phyloP scores from a whole-genome alignment of 2,888 invertebrate genomes.

The Enchytraeus crypticus region DNA sequence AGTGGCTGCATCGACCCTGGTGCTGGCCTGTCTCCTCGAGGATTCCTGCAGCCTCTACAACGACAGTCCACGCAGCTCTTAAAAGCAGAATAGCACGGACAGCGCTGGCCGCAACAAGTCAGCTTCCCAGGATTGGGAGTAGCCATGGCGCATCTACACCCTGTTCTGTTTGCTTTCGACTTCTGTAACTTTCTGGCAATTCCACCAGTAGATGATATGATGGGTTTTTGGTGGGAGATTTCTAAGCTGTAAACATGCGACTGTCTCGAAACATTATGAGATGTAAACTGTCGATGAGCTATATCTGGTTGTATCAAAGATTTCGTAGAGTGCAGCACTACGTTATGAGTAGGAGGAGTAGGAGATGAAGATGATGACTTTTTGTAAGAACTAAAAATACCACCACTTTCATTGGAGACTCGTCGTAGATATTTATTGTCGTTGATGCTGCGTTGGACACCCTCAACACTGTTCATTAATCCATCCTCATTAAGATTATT shows the following conservation, averaged over 20 bases:
- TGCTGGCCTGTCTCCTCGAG: conserved; percentile 50
- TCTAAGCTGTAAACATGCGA: not conserved
- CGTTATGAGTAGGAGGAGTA: not conserved
- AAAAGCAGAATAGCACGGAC: conserved; percentile 84
- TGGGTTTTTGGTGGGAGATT: not conserved
- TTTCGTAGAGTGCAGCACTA: too few species aligned
- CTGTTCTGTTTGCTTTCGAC: conserved; percentile 38
- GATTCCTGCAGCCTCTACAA: conserved; percentile 85
- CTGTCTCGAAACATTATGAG: not conserved
- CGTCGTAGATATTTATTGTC: not conserved
- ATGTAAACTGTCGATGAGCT: not conserved
- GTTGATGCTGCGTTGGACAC: too few species aligned
- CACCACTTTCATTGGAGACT: not conserved
- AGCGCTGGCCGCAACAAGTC: conserved; percentile 85
- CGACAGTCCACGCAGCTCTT: conserved; percentile 81
- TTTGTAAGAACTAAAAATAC: not conserved
- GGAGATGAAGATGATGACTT: not conserved
- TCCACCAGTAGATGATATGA: not conserved
- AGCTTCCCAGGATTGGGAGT: conserved; percentile 78
- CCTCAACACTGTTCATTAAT: too few species aligned
- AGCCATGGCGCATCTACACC: conserved; percentile 83
- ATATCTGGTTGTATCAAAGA: too few species aligned
- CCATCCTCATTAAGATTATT: not conserved
- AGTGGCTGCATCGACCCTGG: too few species aligned
- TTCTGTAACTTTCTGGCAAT: not conserved